These are phyloP conservation scores for Gavialis gangeticus DNA, from an alignment of 2,113 vertebrate genomes.

Conservation along the genomic window DNA sequence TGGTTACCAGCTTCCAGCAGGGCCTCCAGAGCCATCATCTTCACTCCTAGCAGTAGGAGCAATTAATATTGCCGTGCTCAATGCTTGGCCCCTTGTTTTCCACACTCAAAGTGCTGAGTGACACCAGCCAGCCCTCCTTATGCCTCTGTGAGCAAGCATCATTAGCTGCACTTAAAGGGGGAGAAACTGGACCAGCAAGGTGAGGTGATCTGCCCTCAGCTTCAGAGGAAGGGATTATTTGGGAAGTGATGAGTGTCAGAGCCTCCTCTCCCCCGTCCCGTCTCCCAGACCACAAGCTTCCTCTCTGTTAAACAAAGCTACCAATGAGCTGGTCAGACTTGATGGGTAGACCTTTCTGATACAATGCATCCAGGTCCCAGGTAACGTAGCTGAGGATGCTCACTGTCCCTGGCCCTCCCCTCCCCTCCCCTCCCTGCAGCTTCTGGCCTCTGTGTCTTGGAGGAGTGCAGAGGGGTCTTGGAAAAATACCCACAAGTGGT, in stretches of 20 bases:
- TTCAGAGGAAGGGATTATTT: constrained; percentile 12
- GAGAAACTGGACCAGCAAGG: constrained; percentile 30
- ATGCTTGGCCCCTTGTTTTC: not conserved
- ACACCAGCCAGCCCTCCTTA: not conserved
- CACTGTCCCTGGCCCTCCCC: too few species aligned
- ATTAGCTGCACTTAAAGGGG: constrained; percentile 36
- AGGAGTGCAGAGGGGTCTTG: too few species aligned
- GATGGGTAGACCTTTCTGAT: too few species aligned
- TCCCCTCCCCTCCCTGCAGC: too few species aligned
- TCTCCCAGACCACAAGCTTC: not conserved
- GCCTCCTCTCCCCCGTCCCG: not conserved
- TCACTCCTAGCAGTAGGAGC: not conserved
- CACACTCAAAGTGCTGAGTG: not conserved
- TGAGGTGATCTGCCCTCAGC: constrained; percentile 35
- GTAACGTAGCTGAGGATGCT: too few species aligned
- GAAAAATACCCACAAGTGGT: too few species aligned
- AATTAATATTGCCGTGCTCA: not conserved
- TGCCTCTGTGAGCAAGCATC: not conserved
- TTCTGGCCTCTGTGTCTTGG: too few species aligned
- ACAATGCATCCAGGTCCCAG: too few species aligned
- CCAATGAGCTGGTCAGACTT: not conserved
- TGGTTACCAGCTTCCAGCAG: not conserved
- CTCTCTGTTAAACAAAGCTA: not conserved
- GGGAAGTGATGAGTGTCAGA: constrained; percentile 6
- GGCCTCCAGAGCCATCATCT: not conserved